phyloP scores from a whole-genome alignment of 2,113 vertebrate genomes.

The Strix uralensis region DNA sequence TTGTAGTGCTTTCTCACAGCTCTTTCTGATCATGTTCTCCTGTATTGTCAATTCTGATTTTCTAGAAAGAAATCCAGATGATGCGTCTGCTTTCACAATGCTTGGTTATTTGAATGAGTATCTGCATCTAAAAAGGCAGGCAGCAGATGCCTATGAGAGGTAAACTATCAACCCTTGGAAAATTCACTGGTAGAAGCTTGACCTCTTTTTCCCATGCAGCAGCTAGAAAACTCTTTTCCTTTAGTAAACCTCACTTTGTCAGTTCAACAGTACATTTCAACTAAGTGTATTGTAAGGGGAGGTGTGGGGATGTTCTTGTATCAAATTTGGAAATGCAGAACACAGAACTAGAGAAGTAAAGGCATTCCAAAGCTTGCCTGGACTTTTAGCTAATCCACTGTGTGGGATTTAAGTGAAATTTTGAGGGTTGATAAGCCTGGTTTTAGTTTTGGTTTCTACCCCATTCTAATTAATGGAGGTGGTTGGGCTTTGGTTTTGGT shows the following conservation, averaged over 20 bases:
- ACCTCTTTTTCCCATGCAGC: not conserved
- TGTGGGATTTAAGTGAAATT: not conserved
- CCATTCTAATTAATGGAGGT: not conserved
- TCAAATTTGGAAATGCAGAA: not conserved
- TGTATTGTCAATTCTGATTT: constrained; percentile 19
- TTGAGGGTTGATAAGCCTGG: not conserved
- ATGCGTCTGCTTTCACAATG: constrained; percentile 89
- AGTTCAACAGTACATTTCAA: not conserved
- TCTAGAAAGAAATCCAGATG: constrained; percentile 89
- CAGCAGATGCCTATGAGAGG: constrained; percentile 87
- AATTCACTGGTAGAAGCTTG: not conserved
- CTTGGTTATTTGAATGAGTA: constrained; percentile 93
- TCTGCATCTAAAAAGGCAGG: constrained; percentile 86
- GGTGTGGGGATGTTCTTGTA: not conserved
- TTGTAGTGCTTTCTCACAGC: not conserved
- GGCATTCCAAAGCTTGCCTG: not conserved
- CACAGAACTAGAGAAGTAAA: not conserved
- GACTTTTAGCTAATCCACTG: not conserved
- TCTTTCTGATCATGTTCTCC: not conserved
- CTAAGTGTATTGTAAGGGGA: not conserved
- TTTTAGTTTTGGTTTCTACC: not conserved
- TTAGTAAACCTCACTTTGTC: not conserved
- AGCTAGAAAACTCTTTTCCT: not conserved
- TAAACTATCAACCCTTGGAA: constrained; percentile 23
- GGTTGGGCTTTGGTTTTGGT: not conserved